phyloP scores from a whole-genome alignment of 2,113 vertebrate species.

The Mandrillus leucophaeus region DNA sequence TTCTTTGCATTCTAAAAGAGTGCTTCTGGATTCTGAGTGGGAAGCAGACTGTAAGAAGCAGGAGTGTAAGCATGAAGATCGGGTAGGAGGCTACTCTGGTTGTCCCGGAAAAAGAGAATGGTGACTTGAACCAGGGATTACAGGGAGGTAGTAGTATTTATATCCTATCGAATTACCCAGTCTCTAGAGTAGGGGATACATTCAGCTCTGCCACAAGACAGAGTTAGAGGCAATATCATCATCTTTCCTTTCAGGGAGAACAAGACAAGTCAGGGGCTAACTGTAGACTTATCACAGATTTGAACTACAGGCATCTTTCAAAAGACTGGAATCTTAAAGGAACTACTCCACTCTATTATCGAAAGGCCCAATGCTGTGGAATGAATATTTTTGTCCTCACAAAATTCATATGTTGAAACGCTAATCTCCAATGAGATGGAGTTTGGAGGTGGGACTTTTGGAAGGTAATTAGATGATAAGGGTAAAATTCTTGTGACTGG shows the following conservation, averaged over 20 bases:
- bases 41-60: neutral
- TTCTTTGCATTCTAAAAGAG: neutral
- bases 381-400: neutral
- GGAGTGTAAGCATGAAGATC: neutral
- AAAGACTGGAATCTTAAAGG: neutral
- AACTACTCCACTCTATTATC: neutral
- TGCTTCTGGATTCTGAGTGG: neutral
- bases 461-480: neutral
- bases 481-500: neutral
- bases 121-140: neutral
- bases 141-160: neutral
- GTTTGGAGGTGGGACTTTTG: neutral
- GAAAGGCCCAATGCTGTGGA: neutral
- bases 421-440: neutral
- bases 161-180: neutral
- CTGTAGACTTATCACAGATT: neutral
- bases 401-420: neutral
- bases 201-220: neutral
- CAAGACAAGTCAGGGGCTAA: neutral
- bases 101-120: neutral
- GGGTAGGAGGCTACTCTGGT: neutral
- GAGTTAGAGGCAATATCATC: neutral
- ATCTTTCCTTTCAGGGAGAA: neutral
- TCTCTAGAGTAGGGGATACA: too few species aligned
- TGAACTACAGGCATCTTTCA: neutral